Evolutionary conservation across 2,888 invertebrate species (phyloP).

Genomic region (Stegophylla sp.): DNA sequence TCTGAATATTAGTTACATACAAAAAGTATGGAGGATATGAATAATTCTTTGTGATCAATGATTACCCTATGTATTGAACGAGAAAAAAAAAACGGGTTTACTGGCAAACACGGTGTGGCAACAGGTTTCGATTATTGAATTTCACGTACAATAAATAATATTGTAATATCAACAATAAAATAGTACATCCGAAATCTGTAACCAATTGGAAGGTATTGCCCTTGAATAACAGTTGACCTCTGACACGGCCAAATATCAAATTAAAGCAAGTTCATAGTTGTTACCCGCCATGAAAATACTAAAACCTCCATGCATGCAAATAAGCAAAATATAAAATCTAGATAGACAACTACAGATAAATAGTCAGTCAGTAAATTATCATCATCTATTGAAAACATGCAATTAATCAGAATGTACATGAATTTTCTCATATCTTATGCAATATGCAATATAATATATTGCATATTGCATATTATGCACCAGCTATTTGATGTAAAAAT

Average conservation of each 20-base stretch:
- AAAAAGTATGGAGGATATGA: neutral
- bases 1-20: too few species aligned
- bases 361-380: too few species aligned
- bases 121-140: slow-evolving; percentile 48
- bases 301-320: neutral
- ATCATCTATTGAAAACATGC: too few species aligned
- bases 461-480: too few species aligned
- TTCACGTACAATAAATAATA: slow-evolving; percentile 30
- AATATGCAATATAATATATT: too few species aligned
- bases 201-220: slow-evolving; percentile 49
- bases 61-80: neutral
- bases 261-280: neutral
- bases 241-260: slow-evolving; percentile 44
- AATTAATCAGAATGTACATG: too few species aligned
- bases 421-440: too few species aligned
- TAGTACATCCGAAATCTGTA: slow-evolving; percentile 47
- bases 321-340: too few species aligned
- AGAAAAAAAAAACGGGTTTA: slow-evolving; percentile 40
- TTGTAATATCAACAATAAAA: slow-evolving; percentile 9
- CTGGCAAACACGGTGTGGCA: slow-evolving; percentile 9
- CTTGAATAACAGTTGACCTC: slow-evolving; percentile 41
- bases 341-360: too few species aligned
- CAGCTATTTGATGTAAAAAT: too few species aligned
- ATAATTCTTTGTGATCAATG: slow-evolving; percentile 21
- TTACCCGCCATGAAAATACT: slow-evolving; percentile 7